Base-by-base conservation (phyloP, 1,140 invertebrate species). In the Anadara kagoshimensis region DNA sequence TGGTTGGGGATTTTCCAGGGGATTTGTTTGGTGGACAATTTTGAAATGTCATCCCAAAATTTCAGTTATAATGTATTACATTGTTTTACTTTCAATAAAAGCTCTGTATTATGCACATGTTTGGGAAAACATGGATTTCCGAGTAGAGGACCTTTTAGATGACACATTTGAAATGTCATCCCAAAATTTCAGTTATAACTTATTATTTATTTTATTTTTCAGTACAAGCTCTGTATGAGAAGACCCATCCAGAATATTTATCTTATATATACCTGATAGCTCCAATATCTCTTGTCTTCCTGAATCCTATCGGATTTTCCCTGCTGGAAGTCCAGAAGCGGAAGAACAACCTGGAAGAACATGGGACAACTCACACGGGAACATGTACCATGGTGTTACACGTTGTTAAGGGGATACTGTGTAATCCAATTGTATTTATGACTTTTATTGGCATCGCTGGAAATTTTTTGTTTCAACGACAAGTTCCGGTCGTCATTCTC, bases 341-440 rank as follows among this genome's bases (percentile, higher is more conserved):
- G 43, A 69, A 72, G 65, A 51, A 64, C 24, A 41, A 24, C 1
- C 10, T 24, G 20, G 26, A 26, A 10, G 14, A 8, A 12, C 22
- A 20, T 14, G 26, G 14, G 20, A 53, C 45, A 20, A 36, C n/a
- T n/a, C 24, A 53, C 53, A 36, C 45, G 18, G 62, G 62, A 22
- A 64, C 45, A 64, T 64, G 45, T 64, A 49, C 18, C n/a, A 18
- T 64, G 29, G 26, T 69, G 22, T 68, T 81, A 59, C 71, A 84
- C 58, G 82, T 90, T 10, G 10, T 90, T 1, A 94, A 93, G 87
- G 94, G 94, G 12, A 93, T 98, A 56, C 91, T 94, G 57, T 91
- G 93, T 1, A 98, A 99, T 91, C 97, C 97, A 0, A 92, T 98
- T 62, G 92, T 98, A 14, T 91, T 97, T 16, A 98, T 98, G 96